Evolutionary conservation across 2,888 invertebrate genomes (phyloP).

Genomic region (Leptodirus hochenwartii): DNA sequence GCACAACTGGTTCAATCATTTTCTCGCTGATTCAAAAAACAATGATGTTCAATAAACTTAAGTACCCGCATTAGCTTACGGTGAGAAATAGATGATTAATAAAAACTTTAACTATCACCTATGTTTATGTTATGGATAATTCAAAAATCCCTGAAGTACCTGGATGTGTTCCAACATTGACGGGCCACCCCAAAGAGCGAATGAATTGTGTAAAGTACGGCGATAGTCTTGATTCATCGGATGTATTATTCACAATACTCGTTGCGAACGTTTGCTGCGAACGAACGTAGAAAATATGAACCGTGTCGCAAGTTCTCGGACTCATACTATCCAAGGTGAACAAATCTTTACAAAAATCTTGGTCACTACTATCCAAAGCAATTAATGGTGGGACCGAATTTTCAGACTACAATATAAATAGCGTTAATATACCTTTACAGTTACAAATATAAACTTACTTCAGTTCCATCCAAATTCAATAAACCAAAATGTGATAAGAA

Average conservation of each 20-base stretch:
- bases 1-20: no score
- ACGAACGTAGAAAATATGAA: conserved; percentile 86
- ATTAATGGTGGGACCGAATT: conserved; percentile 32
- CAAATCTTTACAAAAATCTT: conserved; percentile 63
- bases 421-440: conserved; percentile 1
- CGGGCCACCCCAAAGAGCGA: conserved; percentile 72
- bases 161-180: conserved; percentile 67
- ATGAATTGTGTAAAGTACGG: conserved; percentile 37
- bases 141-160: no score
- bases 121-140: no score
- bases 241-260: conserved; percentile 66
- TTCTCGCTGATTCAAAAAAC: no score
- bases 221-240: conserved; percentile 27
- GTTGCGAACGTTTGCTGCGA: conserved; percentile 59
- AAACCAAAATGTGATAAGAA: conserved; percentile 94
- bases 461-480: conserved; percentile 38
- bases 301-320: conserved; percentile 75
- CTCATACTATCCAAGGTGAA: conserved; percentile 72
- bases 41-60: no score
- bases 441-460: conserved; percentile 20
- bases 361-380: conserved; percentile 48
- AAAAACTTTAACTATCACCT: no score
- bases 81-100: no score
- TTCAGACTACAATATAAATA: conserved; percentile 9
- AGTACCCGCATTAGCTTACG: no score